Base-by-base conservation (phyloP, 2,113 vertebrate species). In the Psophia crepitans region DNA sequence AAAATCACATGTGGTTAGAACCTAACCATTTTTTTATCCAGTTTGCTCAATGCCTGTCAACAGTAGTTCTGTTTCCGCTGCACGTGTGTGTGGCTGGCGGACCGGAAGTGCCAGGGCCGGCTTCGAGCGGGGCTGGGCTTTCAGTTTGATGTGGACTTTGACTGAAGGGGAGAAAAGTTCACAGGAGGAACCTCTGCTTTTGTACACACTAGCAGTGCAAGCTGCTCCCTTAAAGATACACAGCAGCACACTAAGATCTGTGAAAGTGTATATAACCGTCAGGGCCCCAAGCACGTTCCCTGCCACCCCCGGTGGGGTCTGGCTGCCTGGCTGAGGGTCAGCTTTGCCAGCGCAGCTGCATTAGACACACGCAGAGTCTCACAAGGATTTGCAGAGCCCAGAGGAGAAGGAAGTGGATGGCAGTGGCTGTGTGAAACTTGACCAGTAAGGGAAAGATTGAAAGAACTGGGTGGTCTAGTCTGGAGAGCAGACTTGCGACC, bases 31-130 rank as follows among this genome's bases (percentile, higher is more conserved):
- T 41, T 92, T 87, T n/a, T 21, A 35, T 46, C 33, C 2, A 3
- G 26, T 44, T 87, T 82, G 28, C 57, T 64, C 39, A 90, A 41
- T 44, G 56, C 17, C 33, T 71, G 70, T 18, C 6, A 3, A 32
- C 21, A 37, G 37, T 14, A 58, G 14, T 57, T 68, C 28, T 44
- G 14, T 37, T 70, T 49, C 37, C 68, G 16, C 21, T 53, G 20
- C 9, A 4, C 2, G 0, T 39, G 18, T 43, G n/a, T 43, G 28
- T 73, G 15, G 20, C 30, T 13, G 14, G 5, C 3, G 0, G 48
- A 68, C 21, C 41, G 66, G 74, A 54, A 54, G 15, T 14, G 20
- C 14, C 57, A 33, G 37, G 22, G 61, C 24, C 1, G 4, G 35
- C 63, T 90, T 10, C 33, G 6, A 0, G 23, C 27, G 5, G 3